Conservation (phyloP, 35 echinoderm and acorn worm genomes). For the Strongylocentrotus purpuratus region DNA sequence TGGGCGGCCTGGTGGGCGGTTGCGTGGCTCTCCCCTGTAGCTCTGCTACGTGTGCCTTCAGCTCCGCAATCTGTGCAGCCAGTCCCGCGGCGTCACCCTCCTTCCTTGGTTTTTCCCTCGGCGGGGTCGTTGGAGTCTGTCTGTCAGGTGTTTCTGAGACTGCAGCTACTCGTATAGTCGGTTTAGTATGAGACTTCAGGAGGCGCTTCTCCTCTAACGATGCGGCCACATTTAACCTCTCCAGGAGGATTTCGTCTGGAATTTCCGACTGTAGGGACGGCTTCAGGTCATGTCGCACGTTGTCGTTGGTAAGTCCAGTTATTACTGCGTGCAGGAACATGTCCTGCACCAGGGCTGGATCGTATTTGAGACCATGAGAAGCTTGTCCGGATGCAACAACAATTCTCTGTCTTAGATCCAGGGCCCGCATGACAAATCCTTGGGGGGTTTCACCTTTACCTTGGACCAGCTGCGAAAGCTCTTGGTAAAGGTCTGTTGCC, state of each 20-base stretch:
- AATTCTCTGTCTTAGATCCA: conserved; percentile 66
- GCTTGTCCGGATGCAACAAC: conserved; percentile 47
- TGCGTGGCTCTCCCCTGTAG: too few relatives aligned
- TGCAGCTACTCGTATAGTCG: too few relatives aligned
- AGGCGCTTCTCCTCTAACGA: conserved; percentile 24
- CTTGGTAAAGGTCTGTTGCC: too few relatives aligned
- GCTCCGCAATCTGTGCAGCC: too few relatives aligned
- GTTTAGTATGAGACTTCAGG: too few relatives aligned
- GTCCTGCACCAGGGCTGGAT: conserved; percentile 21
- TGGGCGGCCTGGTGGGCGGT: too few relatives aligned
- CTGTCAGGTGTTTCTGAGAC: too few relatives aligned
- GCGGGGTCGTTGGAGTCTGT: too few relatives aligned
- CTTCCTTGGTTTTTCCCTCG: too few relatives aligned
- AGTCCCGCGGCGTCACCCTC: too few relatives aligned
- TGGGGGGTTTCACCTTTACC: conserved; percentile 49
- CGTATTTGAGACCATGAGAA: conserved; percentile 41
- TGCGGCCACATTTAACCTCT: conserved; percentile 20
- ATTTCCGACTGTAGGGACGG: neutral
- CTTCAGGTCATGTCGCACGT: conserved; percentile 53
- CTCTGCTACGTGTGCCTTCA: too few relatives aligned
- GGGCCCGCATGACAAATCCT: too few relatives aligned
- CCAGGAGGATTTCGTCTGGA: conserved; percentile 51
- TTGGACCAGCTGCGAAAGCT: conserved; percentile 20
- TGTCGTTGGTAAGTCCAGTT: conserved; percentile 55
- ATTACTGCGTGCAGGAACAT: conserved; percentile 74